These are phyloP conservation scores for Propsilocerus akamusi DNA, from an alignment of 1,140 invertebrate genomes.

Conservation along the genomic window DNA sequence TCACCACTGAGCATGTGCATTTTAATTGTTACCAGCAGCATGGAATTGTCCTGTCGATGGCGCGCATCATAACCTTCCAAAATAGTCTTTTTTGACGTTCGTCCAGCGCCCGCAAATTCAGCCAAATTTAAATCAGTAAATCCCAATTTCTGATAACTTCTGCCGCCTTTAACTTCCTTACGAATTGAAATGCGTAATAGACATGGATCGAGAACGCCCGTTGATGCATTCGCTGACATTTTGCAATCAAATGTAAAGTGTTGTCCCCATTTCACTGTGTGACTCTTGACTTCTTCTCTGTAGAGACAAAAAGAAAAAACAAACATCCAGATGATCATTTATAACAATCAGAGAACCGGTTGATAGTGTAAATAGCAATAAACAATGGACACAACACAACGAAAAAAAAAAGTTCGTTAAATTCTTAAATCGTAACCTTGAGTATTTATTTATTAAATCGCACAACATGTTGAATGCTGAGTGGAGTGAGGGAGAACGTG, in stretches of 20 bases:
- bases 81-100: slow-evolving; percentile 63
- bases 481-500: too few relatives aligned
- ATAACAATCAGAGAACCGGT: too few relatives aligned
- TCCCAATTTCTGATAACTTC: slow-evolving; percentile 87
- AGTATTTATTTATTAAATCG: too few relatives aligned
- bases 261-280: slow-evolving; percentile 80
- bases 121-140: slow-evolving; percentile 93
- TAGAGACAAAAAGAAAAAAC: slow-evolving; percentile 21
- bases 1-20: slow-evolving; percentile 91
- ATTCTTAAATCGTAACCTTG: too few relatives aligned
- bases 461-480: too few relatives aligned
- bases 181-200: slow-evolving; percentile 81
- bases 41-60: slow-evolving; percentile 88
- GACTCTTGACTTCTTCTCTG: slow-evolving; percentile 85
- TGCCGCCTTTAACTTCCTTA: slow-evolving; percentile 76
- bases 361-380: too few relatives aligned
- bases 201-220: slow-evolving; percentile 83
- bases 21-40: slow-evolving; percentile 72
- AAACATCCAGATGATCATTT: too few relatives aligned
- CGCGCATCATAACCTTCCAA: slow-evolving; percentile 86
- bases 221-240: slow-evolving; percentile 89
- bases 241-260: slow-evolving; percentile 87
- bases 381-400: too few relatives aligned
- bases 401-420: too few relatives aligned
- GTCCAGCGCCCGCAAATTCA: slow-evolving; percentile 87